These are phyloP conservation scores for Passer montanus DNA, from an alignment of 2,113 vertebrate species.

Conservation along the genomic window DNA sequence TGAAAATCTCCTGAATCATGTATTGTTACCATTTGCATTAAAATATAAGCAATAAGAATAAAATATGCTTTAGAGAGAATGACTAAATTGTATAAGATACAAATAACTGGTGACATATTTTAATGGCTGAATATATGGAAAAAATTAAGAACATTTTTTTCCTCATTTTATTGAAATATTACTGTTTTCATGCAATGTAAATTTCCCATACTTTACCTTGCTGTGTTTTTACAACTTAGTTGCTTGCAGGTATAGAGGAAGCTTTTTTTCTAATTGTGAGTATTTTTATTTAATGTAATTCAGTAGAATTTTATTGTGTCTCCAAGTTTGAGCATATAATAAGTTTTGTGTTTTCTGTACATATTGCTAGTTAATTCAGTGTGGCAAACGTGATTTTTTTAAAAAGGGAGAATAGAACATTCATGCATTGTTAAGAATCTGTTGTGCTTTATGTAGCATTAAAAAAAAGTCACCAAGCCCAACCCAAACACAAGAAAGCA, in stretches of 20 bases:
- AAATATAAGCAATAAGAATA: not conserved
- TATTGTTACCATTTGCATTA: not conserved
- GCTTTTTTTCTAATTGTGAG: not conserved
- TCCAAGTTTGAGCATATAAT: not conserved
- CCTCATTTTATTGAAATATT: not conserved
- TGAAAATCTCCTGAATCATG: constrained; percentile 49
- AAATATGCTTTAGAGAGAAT: not conserved
- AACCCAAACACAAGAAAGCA: not conserved
- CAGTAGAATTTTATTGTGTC: not conserved
- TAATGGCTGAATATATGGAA: not conserved
- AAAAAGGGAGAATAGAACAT: not conserved
- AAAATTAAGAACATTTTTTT: not conserved
- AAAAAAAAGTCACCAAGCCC: not conserved
- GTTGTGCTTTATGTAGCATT: not conserved
- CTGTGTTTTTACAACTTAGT: not conserved
- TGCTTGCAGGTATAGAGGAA: not conserved
- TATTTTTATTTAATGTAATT: not conserved
- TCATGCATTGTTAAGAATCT: not conserved
- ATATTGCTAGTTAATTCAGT: not conserved
- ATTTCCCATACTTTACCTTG: not conserved
- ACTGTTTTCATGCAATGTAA: not conserved
- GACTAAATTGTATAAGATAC: not conserved
- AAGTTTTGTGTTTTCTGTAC: not conserved
- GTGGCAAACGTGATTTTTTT: not conserved
- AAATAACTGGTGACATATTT: not conserved